Percentiles rank a stretch among this genome's conserved stretches.
Conservation (phyloP, 2,113 vertebrate species). For the Gracilinanus agilis region DNA sequence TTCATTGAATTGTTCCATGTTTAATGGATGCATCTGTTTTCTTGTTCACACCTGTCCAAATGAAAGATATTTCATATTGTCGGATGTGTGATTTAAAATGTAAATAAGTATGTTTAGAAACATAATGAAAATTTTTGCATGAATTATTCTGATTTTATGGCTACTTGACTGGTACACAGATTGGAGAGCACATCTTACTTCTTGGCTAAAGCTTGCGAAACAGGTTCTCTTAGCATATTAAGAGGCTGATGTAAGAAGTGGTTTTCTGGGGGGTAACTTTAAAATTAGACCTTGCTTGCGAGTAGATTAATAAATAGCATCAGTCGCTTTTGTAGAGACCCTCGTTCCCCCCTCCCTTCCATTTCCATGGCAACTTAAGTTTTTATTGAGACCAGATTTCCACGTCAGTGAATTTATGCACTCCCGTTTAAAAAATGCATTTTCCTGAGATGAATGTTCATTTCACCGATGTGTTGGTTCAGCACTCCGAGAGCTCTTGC, state of each 20-base stretch:
- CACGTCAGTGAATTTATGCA: conserved; percentile 65
- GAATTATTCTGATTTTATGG: conserved; percentile 88
- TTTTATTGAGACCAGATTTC: conserved; percentile 75
- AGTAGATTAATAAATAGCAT: conserved; percentile 82
- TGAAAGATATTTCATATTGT: conserved; percentile 88
- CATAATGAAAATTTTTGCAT: conserved; percentile 86
- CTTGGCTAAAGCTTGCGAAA: conserved; percentile 74
- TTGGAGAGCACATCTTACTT: conserved; percentile 86
- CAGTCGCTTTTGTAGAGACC: conserved; percentile 73
- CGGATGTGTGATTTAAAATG: conserved; percentile 88
- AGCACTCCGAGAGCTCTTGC: fast-evolving
- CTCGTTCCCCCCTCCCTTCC: conserved; percentile 66
- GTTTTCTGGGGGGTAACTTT: conserved; percentile 80
- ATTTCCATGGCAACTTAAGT: conserved; percentile 79
- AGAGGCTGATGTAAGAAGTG: conserved; percentile 67
- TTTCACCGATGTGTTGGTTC: conserved; percentile 43
- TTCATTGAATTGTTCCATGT: conserved; percentile 83
- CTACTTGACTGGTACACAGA: conserved; percentile 84
- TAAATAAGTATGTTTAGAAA: conserved; percentile 90
- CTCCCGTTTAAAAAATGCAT: conserved; percentile 46
- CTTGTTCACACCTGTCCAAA: conserved; percentile 87
- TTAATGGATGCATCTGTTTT: conserved; percentile 89
- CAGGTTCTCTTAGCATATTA: conserved; percentile 82
- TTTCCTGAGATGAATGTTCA: conserved; percentile 31
- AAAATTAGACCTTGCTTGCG: conserved; percentile 79